A percentile compares a stretch with the other conserved stretches of the same genome.
phyloP scores from a whole-genome alignment of 2,888 invertebrate genomes.

The Augiades crinisus region DNA sequence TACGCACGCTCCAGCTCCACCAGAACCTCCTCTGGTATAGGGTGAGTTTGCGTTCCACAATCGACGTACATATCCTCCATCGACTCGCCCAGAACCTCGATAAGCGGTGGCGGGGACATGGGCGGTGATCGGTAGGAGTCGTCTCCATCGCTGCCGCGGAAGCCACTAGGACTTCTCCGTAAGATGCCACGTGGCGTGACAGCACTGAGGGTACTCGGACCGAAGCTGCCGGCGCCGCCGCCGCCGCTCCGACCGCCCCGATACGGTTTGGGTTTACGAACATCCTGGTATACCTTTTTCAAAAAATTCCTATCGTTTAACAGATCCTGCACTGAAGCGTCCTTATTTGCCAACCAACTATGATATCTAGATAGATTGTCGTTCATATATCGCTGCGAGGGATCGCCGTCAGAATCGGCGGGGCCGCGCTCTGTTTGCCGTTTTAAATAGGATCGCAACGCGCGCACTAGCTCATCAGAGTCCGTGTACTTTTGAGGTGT shows the following conservation, averaged over 20 bases:
- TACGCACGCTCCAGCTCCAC: constrained; percentile 72
- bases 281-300: constrained; percentile 87
- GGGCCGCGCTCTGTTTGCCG: constrained; percentile 60
- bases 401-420: constrained; percentile 53
- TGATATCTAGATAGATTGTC: constrained; percentile 86
- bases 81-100: constrained; percentile 84
- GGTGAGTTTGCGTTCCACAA: constrained; percentile 83
- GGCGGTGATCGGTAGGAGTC: constrained; percentile 62
- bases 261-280: constrained; percentile 84
- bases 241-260: constrained; percentile 65
- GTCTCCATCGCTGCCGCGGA: constrained; percentile 47
- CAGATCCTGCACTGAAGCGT: constrained; percentile 86
- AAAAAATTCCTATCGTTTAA: constrained; percentile 87
- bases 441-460: constrained; percentile 81
- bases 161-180: constrained; percentile 48
- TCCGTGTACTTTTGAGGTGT: constrained; percentile 69
- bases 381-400: constrained; percentile 77
- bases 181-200: constrained; percentile 59
- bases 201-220: constrained; percentile 57
- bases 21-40: constrained; percentile 80
- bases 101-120: constrained; percentile 84
- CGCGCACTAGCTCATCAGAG: constrained; percentile 84
- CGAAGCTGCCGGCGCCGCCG: constrained; percentile 62
- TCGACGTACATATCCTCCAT: constrained; percentile 78
- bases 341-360: constrained; percentile 83